Conservation (phyloP, 2,113 vertebrate species). For the Xiphophorus couchianus region DNA sequence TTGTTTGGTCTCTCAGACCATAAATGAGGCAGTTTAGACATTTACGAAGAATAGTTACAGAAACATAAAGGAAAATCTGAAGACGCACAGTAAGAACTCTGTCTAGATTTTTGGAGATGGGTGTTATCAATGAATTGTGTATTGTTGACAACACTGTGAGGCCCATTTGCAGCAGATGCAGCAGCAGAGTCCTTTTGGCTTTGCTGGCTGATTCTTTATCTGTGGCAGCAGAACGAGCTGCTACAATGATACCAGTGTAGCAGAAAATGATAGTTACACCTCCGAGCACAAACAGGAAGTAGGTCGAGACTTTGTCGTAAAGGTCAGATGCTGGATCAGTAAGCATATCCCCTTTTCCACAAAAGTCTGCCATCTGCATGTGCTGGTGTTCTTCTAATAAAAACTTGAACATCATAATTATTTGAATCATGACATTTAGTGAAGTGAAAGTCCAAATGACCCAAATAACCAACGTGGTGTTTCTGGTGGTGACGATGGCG, state of each 20-base stretch:
- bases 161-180: slow-evolving; percentile 63
- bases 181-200: slow-evolving; percentile 55
- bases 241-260: slow-evolving; percentile 58
- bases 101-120: background rate
- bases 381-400: background rate
- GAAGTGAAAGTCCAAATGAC: background rate
- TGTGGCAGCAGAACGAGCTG: slow-evolving; percentile 48
- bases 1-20: slow-evolving; percentile 18
- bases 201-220: slow-evolving; percentile 57
- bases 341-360: background rate
- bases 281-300: slow-evolving; percentile 3
- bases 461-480: background rate
- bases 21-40: slow-evolving; percentile 20
- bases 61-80: slow-evolving; percentile 21
- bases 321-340: background rate
- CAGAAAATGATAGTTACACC: slow-evolving; percentile 34
- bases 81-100: background rate
- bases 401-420: background rate
- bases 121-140: background rate
- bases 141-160: slow-evolving; percentile 45
- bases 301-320: slow-evolving; percentile 2
- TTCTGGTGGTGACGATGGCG: slow-evolving; percentile 5
- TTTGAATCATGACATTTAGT: background rate
- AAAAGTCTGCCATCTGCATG: background rate
- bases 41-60: slow-evolving; percentile 6